These are phyloP conservation scores for Myzus persicae DNA, from an alignment of 1,140 invertebrate species.

Conservation along the genomic window DNA sequence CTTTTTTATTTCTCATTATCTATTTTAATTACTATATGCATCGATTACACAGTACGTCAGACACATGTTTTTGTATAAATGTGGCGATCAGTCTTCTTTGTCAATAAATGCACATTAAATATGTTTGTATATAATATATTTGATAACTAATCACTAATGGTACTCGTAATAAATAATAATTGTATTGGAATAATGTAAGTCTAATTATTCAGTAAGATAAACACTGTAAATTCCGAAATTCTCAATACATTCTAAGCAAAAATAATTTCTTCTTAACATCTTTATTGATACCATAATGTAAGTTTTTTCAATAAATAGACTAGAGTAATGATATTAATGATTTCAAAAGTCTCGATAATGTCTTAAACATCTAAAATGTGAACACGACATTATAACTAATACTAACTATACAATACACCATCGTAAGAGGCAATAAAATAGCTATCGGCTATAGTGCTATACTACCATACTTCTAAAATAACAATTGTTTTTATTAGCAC, in stretches of 20 bases:
- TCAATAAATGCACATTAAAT: neutral
- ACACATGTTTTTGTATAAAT: neutral
- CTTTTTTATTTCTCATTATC: neutral
- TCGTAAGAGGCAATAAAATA: no score
- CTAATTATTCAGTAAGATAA: neutral
- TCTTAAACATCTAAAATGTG: no score
- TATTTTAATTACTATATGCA: neutral
- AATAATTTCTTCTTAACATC: neutral
- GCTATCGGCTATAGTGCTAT: no score
- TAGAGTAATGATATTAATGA: no score
- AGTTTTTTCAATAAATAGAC: no score
- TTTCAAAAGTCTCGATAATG: no score
- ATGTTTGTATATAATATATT: neutral
- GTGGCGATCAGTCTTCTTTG: neutral
- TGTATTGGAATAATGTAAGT: neutral
- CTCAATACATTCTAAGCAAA: neutral
- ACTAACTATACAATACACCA: no score
- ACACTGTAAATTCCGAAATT: neutral
- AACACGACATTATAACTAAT: no score
- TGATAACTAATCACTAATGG: neutral
- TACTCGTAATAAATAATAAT: neutral
- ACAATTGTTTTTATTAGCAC: no score
- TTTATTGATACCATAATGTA: no score
- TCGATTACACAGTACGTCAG: neutral
- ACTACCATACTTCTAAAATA: no score